Conservation (phyloP, 2,113 vertebrate species). For the Geococcyx californianus region DNA sequence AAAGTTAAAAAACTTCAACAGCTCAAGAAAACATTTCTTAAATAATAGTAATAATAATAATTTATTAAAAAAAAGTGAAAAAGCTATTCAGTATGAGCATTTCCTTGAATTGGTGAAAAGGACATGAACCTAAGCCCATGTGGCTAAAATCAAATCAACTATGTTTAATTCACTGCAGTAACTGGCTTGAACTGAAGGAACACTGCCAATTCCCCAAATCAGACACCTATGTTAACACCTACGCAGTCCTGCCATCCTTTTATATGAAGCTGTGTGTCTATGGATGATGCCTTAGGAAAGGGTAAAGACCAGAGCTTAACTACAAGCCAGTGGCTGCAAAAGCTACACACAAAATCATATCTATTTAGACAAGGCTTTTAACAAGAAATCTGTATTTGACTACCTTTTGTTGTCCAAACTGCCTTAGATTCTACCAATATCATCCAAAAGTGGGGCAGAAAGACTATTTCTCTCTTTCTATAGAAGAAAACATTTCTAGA, state of each 20-base stretch:
- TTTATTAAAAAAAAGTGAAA: background rate
- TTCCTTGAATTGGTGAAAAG: background rate
- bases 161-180: background rate
- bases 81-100: background rate
- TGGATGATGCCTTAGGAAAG: background rate
- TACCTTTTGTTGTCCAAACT: background rate
- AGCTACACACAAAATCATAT: background rate
- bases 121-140: background rate
- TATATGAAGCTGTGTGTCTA: accelerated
- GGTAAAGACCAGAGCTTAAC: background rate
- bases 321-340: background rate
- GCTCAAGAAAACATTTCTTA: background rate
- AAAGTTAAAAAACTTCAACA: accelerated
- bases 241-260: background rate
- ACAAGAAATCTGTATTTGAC: background rate
- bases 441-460: background rate
- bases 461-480: background rate
- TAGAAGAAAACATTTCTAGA: background rate
- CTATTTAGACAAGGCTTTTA: background rate
- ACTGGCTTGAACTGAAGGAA: background rate
- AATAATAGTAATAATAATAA: conserved; percentile 1
- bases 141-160: background rate
- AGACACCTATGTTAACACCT: background rate
- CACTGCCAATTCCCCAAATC: background rate
- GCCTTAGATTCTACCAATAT: background rate